Evolutionary conservation across 2,888 invertebrate species (phyloP).

Genomic region (Sarcophaga caerulescens): DNA sequence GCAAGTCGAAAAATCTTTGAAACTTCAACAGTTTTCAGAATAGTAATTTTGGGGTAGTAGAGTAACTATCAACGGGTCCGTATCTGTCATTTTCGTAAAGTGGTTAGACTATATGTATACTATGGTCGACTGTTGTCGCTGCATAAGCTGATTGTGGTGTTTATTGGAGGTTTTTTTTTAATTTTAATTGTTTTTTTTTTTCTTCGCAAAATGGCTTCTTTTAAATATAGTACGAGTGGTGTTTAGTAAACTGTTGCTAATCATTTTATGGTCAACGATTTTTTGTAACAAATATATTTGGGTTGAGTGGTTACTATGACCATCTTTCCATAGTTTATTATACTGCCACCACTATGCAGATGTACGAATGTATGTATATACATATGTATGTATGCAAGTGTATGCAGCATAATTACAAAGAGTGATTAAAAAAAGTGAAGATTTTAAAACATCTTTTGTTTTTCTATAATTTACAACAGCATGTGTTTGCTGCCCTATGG

Average conservation of each 20-base stretch:
- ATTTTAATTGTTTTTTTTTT: neutral
- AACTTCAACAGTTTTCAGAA: too few relatives aligned
- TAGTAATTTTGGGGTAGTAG: too few relatives aligned
- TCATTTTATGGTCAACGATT: conserved; percentile 75
- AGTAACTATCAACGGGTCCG: too few relatives aligned
- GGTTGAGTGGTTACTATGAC: conserved; percentile 76
- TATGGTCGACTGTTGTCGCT: neutral
- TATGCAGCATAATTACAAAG: neutral
- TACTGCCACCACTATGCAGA: neutral
- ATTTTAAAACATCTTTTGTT: conserved; percentile 30
- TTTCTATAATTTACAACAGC: conserved; percentile 42
- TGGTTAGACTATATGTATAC: neutral
- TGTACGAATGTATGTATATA: neutral
- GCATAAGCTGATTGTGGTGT: neutral
- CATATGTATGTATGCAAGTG: neutral
- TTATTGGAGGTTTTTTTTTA: neutral
- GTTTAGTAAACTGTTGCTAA: conserved; percentile 61
- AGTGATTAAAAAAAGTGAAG: neutral
- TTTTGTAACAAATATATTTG: conserved; percentile 74
- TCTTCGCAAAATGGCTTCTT: neutral
- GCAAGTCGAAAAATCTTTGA: too few relatives aligned
- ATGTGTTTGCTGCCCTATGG: conserved; percentile 23
- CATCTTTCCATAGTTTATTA: conserved; percentile 9
- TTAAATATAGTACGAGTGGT: conserved; percentile 30
- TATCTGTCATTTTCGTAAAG: neutral